Conservation (phyloP, 2,113 vertebrate genomes). For the Paramisgurnus dabryanus region DNA sequence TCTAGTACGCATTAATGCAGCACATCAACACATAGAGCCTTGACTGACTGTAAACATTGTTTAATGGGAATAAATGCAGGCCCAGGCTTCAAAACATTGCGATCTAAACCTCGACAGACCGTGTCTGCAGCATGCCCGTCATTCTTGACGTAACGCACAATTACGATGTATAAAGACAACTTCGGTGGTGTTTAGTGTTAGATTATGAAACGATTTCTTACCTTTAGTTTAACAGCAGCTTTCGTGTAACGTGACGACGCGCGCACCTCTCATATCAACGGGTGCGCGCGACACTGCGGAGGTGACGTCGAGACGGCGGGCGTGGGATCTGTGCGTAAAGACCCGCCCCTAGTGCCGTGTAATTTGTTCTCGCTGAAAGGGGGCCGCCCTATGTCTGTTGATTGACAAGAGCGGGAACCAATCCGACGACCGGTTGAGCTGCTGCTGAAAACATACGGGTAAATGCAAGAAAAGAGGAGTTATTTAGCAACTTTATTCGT, state of each 20-base stretch:
- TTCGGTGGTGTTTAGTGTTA: background rate
- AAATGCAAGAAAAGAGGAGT: no score
- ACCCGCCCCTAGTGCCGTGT: constrained; percentile 22
- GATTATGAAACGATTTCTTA: constrained; percentile 50
- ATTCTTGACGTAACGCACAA: background rate
- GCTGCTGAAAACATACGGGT: background rate
- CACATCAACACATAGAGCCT: background rate
- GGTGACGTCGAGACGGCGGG: constrained; percentile 53
- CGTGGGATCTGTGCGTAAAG: background rate
- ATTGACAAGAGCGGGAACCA: constrained; percentile 2
- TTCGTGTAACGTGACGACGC: constrained; percentile 22
- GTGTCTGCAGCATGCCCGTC: background rate
- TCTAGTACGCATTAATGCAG: background rate
- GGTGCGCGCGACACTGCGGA: constrained; percentile 67
- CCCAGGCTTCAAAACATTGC: constrained; percentile 6
- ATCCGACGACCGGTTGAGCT: constrained; percentile 12
- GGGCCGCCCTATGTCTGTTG: background rate
- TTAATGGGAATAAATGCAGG: background rate
- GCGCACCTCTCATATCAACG: constrained; percentile 38
- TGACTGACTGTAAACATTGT: no score
- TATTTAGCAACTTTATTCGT: no score
- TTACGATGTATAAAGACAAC: background rate
- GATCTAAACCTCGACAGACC: background rate
- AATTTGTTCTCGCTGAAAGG: constrained; percentile 56
- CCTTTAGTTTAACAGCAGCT: constrained; percentile 62